Evolutionary conservation across 2,888 invertebrate species (phyloP).

Genomic region (Tuta absoluta): DNA sequence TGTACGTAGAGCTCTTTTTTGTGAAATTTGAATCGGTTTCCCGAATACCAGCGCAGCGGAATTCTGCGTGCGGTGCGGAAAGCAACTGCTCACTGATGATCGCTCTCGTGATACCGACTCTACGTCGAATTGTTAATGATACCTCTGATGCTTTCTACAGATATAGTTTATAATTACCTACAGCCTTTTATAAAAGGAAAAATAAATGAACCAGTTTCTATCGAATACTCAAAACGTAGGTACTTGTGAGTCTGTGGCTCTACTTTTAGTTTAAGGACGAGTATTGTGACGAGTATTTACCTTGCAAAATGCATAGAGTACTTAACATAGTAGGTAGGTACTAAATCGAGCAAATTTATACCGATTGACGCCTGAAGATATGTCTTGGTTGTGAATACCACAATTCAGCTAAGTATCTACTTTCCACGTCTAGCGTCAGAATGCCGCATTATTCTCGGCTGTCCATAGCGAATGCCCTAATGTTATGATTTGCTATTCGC

Average conservation of each 20-base stretch:
- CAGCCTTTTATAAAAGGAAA: background rate
- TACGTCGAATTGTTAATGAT: slow-evolving; percentile 73
- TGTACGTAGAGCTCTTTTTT: slow-evolving; percentile 67
- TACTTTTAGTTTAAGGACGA: no score
- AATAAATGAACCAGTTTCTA: background rate
- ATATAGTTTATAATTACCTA: slow-evolving; percentile 52
- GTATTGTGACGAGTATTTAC: no score
- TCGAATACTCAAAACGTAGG: no score
- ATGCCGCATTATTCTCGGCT: slow-evolving; percentile 7
- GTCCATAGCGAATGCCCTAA: slow-evolving; percentile 31
- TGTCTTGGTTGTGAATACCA: background rate
- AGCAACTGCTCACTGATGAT: slow-evolving; percentile 51
- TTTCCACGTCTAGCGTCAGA: background rate
- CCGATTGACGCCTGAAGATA: background rate
- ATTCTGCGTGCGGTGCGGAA: slow-evolving; percentile 48
- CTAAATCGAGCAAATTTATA: no score
- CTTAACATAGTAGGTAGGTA: no score
- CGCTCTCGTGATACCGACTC: slow-evolving; percentile 53
- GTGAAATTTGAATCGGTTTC: slow-evolving; percentile 67
- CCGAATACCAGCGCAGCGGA: slow-evolving; percentile 50
- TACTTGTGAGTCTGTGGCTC: no score
- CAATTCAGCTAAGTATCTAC: no score
- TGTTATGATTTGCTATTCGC: slow-evolving; percentile 55
- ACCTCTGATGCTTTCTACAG: slow-evolving; percentile 49
- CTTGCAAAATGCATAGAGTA: no score